These are phyloP conservation scores for Cyrtodaria siliqua DNA, from an alignment of 2,888 invertebrate species.

Conservation along the genomic window DNA sequence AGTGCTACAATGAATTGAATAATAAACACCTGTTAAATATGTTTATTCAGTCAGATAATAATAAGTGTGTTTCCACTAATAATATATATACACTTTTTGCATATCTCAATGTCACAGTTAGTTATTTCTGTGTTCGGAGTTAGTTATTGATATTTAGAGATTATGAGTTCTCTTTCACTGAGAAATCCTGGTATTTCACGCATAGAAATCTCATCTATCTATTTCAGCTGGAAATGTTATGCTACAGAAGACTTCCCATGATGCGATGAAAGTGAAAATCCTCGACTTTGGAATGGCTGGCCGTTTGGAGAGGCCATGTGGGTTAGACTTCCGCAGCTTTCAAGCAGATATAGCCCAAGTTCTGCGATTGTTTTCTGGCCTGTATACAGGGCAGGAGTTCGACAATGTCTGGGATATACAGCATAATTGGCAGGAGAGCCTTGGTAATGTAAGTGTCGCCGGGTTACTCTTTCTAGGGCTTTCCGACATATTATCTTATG, in stretches of 20 bases:
- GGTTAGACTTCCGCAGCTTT: conserved; percentile 41
- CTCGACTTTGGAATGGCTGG: conserved; percentile 74
- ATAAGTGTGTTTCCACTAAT: neutral
- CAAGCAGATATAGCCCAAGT: conserved; percentile 65
- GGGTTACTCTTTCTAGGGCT: too few species aligned
- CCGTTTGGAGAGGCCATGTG: conserved; percentile 15
- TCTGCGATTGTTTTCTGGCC: conserved; percentile 69
- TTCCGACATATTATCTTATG: too few species aligned
- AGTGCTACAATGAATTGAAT: too few species aligned
- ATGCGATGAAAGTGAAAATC: conserved; percentile 62
- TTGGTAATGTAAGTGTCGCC: conserved; percentile 36
- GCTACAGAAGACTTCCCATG: conserved; percentile 58
- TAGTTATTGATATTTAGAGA: too few species aligned
- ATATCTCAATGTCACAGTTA: too few species aligned
- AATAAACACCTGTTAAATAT: too few species aligned
- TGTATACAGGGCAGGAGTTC: conserved; percentile 72
- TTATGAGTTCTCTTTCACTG: too few species aligned
- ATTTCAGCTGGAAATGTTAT: conserved; percentile 74
- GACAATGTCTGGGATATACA: conserved; percentile 59
- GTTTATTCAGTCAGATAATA: neutral
- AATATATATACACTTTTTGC: too few species aligned
- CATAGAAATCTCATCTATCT: too few species aligned
- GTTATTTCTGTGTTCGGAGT: too few species aligned
- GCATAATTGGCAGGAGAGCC: conserved; percentile 47
- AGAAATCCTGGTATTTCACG: too few species aligned